These are phyloP conservation scores for Thaleichthys pacificus DNA, from an alignment of 2,797 vertebrate species.

Conservation along the genomic window DNA sequence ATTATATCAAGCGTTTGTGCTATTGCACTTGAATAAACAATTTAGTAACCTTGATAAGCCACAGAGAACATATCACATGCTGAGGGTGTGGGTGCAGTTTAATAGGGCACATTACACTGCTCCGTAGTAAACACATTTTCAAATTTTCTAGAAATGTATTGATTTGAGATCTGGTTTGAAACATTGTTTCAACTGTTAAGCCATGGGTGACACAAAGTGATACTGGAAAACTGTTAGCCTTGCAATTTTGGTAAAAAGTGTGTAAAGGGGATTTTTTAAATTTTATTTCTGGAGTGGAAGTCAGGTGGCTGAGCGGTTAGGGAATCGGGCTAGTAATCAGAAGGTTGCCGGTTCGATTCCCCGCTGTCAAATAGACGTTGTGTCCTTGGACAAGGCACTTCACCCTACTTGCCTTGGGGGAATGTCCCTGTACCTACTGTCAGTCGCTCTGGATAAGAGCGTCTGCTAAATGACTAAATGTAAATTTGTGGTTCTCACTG, in stretches of 20 bases:
- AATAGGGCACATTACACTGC: conserved; percentile 7
- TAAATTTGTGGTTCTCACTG: conserved; percentile 11
- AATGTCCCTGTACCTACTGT: no score
- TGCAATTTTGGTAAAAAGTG: background rate
- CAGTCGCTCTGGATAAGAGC: no score
- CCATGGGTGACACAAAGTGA: background rate
- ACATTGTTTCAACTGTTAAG: conserved; percentile 15
- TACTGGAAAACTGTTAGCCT: conserved; percentile 18
- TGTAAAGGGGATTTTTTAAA: background rate
- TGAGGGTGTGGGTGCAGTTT: conserved; percentile 1
- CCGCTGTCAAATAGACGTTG: conserved; percentile 4
- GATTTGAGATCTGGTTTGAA: conserved; percentile 21
- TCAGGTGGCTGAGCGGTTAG: no score
- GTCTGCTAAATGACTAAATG: no score
- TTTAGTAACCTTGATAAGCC: conserved; percentile 46
- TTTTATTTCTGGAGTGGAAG: no score
- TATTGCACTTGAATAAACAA: conserved; percentile 48
- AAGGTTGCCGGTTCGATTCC: no score
- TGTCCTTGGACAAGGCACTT: no score
- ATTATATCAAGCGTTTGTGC: conserved; percentile 28
- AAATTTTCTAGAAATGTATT: conserved; percentile 16
- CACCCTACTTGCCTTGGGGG: no score
- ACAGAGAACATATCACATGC: conserved; percentile 40
- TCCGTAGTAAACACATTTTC: conserved; percentile 46
- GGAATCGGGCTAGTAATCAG: no score